Evolutionary conservation across 1,140 invertebrate species (phyloP).

Genomic region (Formica exsecta): DNA sequence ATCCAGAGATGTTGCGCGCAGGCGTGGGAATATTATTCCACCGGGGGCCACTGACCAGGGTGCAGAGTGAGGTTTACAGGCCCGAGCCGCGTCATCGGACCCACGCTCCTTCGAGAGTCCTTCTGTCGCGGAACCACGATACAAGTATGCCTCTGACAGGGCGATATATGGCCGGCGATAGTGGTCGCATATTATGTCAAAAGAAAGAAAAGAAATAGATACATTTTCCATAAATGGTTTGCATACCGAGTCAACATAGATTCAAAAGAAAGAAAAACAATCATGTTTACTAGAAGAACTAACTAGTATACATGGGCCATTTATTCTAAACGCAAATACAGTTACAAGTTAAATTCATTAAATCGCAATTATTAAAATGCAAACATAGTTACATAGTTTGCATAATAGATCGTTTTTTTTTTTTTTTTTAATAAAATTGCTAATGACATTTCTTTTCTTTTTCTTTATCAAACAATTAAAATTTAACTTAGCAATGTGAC

Average conservation of each 20-base stretch:
- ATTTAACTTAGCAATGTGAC: background rate
- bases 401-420: background rate
- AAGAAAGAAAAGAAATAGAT: background rate
- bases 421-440: background rate
- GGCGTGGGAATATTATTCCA: constrained; percentile 84
- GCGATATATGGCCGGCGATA: background rate
- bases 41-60: constrained; percentile 78
- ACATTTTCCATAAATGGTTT: constrained; percentile 30
- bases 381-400: background rate
- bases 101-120: constrained; percentile 32
- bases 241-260: background rate
- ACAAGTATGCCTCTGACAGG: constrained; percentile 30
- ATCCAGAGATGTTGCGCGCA: constrained; percentile 73
- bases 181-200: background rate
- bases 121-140: constrained; percentile 27
- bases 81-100: constrained; percentile 75
- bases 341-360: constrained; percentile 19
- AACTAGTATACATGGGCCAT: background rate
- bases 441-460: background rate
- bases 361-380: constrained; percentile 1
- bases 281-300: background rate
- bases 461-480: background rate
- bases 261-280: background rate
- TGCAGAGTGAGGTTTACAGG: constrained; percentile 36
- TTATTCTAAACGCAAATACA: background rate